phyloP scores from a whole-genome alignment of 2,113 vertebrate species.

The Calyptomena viridis region DNA sequence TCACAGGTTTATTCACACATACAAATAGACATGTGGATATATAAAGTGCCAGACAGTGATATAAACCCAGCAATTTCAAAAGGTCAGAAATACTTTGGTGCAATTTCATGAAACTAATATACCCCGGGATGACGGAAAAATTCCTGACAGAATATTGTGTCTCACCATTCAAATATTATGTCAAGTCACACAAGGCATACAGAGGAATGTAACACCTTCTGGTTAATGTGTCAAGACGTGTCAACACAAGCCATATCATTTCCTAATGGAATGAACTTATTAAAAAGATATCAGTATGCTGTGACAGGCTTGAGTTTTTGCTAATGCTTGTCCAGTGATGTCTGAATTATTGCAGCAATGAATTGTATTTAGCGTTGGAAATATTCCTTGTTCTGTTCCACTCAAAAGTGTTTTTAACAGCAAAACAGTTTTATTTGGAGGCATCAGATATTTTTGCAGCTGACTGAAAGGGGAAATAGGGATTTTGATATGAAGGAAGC shows the following conservation, averaged over 20 bases:
- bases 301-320: neutral
- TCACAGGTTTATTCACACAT: neutral
- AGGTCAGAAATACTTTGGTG: neutral
- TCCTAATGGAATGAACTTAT: neutral
- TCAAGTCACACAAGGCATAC: neutral
- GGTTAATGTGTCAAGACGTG: constrained; percentile 15
- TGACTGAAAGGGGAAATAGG: neutral
- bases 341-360: neutral
- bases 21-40: neutral
- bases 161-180: neutral
- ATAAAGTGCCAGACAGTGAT: neutral
- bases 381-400: neutral
- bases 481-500: neutral
- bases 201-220: neutral
- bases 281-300: neutral
- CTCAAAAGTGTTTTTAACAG: neutral
- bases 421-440: neutral
- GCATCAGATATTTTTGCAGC: neutral
- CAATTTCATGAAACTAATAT: neutral
- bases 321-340: neutral
- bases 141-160: neutral
- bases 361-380: neutral
- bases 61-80: neutral
- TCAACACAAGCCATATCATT: neutral
- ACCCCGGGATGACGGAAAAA: neutral